Conservation (phyloP, 2,888 invertebrate genomes). For the Oscheius sp. region DNA sequence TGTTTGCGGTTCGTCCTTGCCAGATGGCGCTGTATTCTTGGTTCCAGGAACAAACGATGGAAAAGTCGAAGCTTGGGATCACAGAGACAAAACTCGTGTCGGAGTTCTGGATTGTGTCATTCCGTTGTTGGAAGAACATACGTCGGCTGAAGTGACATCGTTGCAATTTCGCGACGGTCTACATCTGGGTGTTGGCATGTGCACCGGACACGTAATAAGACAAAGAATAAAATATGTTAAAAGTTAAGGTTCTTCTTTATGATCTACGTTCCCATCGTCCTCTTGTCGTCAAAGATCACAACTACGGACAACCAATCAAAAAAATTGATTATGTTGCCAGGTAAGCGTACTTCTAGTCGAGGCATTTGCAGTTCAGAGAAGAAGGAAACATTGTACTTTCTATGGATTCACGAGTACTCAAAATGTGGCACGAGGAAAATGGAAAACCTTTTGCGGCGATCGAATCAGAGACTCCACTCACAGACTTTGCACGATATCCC, state of each 20-base stretch:
- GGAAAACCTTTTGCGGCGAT: constrained; percentile 94
- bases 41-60: constrained; percentile 77
- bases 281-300: constrained; percentile 89
- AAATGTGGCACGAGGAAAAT: constrained; percentile 86
- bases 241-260: constrained; percentile 81
- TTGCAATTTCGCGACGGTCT: constrained; percentile 78
- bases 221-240: too few species aligned
- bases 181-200: constrained; percentile 86
- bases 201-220: constrained; percentile 85
- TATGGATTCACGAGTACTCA: constrained; percentile 87
- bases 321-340: constrained; percentile 82
- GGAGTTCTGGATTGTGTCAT: constrained; percentile 86
- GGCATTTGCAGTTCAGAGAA: constrained; percentile 35
- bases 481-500: constrained; percentile 80
- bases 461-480: constrained; percentile 83
- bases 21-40: neutral
- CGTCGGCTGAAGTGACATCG: constrained; percentile 79
- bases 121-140: constrained; percentile 40
- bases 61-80: constrained; percentile 96
- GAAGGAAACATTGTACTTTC: constrained; percentile 83
- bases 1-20: constrained; percentile 72
- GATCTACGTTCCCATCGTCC: constrained; percentile 93
- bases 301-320: constrained; percentile 91
- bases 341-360: constrained; percentile 7
- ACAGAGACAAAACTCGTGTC: constrained; percentile 83